A percentile compares a stretch with the other conserved stretches of the same genome.
Conservation (phyloP, 2,888 invertebrate genomes). For the Trachelus stipa region DNA sequence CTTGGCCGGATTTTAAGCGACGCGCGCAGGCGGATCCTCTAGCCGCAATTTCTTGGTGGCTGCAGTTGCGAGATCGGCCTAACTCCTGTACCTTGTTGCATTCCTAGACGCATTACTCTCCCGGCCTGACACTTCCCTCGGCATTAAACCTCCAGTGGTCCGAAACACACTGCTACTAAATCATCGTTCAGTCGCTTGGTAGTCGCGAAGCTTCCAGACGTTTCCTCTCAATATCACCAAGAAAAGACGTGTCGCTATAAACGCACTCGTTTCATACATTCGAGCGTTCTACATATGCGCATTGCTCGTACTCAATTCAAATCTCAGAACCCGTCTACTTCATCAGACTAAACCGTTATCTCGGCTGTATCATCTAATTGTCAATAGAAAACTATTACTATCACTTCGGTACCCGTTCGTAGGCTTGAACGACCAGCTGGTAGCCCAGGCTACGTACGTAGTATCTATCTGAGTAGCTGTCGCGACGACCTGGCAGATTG, state of each 20-base stretch:
- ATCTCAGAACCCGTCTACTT: neutral
- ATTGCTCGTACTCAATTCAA: neutral
- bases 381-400: neutral
- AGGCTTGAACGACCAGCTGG: neutral
- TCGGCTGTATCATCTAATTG: neutral
- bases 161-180: neutral
- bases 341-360: neutral
- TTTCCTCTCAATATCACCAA: neutral
- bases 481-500: neutral
- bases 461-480: neutral
- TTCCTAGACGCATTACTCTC: neutral
- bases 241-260: neutral
- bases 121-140: neutral
- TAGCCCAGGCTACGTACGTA: neutral
- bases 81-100: neutral
- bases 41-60: neutral
- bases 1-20: neutral
- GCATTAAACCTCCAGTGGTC: neutral
- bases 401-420: neutral
- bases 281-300: neutral
- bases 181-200: neutral
- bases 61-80: neutral
- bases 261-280: neutral
- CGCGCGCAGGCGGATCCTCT: neutral
- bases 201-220: neutral